Base-by-base conservation (phyloP, 2,797 vertebrate genomes). In the Semotilus atromaculatus region DNA sequence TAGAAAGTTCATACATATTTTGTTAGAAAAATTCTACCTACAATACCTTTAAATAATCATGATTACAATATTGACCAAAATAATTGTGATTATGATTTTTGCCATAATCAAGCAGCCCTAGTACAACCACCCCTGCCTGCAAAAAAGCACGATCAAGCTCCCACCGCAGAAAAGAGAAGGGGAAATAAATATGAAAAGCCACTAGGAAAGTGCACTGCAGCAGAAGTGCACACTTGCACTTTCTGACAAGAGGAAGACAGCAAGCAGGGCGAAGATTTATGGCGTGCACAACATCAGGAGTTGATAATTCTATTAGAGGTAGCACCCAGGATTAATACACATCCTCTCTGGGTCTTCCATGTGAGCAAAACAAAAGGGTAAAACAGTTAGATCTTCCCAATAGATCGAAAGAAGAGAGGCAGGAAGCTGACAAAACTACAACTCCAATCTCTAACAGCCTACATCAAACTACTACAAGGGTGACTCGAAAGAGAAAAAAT, bases 271-370 rank as follows among this genome's bases (percentile, higher is more conserved):
- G 13, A 82, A 84, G 87, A 88, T 88, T 84, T 84, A 84, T 82
- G 73, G 81, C 23, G 11, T 29, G 74, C 66, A 51, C 29, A 72
- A 71, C 73, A 88, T 64, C 70, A 79, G 78, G 68, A 81, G 72
- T 81, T 84, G 87, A 88, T 86, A 68, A 88, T 82, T 85, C 82
- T 85, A 82, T 86, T 86, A 80, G 74, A 79, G 74, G 80, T 67
- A 88, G 64, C 86, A 82, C 83, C 83, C n/a, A 85, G 40, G 80
- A 85, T 88, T 85, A 85, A 88, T 85, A 83, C 62, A 85, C 75
- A 79, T 66, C 74, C 70, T 67, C 84, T 48, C 48, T 55, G 62
- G 48, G 71, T 34, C 38, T 29, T 68, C 34, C 64, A 5, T 60
- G 66, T 58, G 77, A 48, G 34, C 38, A 60, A 43, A 83, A 62